Conservation (phyloP, 2,797 vertebrate species). For the Avahi laniger region DNA sequence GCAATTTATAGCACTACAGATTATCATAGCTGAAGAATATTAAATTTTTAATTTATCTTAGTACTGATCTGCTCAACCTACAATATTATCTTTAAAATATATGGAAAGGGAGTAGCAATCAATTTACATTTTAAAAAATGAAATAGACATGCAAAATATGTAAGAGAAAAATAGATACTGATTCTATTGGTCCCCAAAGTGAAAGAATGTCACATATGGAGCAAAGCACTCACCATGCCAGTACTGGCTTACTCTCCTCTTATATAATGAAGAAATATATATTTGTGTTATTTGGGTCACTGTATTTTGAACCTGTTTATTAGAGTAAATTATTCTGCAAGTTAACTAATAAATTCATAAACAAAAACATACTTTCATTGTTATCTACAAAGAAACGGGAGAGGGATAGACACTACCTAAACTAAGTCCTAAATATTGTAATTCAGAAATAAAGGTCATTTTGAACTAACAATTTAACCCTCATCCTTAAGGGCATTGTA, state of each 20-base stretch:
- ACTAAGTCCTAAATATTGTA: background rate
- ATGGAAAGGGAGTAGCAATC: background rate
- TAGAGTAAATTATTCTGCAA: background rate
- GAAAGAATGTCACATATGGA: background rate
- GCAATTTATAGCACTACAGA: background rate
- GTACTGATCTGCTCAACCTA: background rate
- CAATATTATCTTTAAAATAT: background rate
- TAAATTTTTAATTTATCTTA: slow-evolving; percentile 32
- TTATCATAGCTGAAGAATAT: background rate
- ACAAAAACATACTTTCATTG: background rate
- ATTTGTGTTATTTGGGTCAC: background rate
- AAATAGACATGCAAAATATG: background rate
- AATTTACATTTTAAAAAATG: background rate
- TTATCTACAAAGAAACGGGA: background rate
- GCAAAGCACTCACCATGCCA: rapidly evolving
- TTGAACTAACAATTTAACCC: background rate
- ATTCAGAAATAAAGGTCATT: background rate
- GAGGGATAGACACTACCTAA: background rate
- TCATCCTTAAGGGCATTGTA: background rate
- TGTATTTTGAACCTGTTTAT: background rate
- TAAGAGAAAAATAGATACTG: background rate
- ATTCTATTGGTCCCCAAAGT: background rate
- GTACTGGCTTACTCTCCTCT: rapidly evolving
- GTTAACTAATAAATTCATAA: background rate
- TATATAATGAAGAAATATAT: background rate